These are phyloP conservation scores for Pocota personata DNA, from an alignment of 2,888 invertebrate genomes.

Conservation along the genomic window DNA sequence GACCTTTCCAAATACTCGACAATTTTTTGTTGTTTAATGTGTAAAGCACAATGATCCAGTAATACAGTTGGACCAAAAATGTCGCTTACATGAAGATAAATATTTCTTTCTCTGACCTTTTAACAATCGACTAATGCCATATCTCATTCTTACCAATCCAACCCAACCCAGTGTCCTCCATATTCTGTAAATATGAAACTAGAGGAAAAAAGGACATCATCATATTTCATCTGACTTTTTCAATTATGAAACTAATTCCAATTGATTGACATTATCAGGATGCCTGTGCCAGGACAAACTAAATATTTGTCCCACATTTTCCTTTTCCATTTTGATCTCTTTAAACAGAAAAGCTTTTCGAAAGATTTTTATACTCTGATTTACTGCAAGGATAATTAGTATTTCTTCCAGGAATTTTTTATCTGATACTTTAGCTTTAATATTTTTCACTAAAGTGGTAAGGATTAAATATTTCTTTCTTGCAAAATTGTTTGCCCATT, in stretches of 20 bases:
- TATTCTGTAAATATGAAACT: neutral
- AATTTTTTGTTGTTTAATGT: too few species aligned
- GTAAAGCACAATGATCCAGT: too few species aligned
- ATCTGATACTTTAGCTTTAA: neutral
- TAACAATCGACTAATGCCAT: too few species aligned
- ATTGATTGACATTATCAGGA: conserved; percentile 66
- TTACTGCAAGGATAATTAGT: conserved; percentile 10
- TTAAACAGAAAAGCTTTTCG: neutral
- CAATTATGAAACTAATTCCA: conserved; percentile 69
- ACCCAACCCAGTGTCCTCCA: neutral
- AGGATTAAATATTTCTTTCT: conserved; percentile 17
- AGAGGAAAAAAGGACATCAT: neutral
- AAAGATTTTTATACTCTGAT: conserved; percentile 4
- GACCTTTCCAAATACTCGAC: too few species aligned
- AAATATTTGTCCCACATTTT: conserved; percentile 59
- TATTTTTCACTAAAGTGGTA: neutral
- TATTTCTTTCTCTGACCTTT: too few species aligned
- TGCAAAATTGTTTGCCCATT: conserved; percentile 26
- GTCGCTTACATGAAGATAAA: too few species aligned
- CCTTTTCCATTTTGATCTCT: neutral
- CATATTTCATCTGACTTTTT: conserved; percentile 61
- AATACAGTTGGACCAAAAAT: too few species aligned
- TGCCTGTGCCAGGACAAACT: conserved; percentile 50
- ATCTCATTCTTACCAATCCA: neutral
- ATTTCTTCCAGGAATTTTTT: neutral